Evolutionary conservation across 2,888 invertebrate species (phyloP).

Genomic region (Pachliopta kotzebuea): DNA sequence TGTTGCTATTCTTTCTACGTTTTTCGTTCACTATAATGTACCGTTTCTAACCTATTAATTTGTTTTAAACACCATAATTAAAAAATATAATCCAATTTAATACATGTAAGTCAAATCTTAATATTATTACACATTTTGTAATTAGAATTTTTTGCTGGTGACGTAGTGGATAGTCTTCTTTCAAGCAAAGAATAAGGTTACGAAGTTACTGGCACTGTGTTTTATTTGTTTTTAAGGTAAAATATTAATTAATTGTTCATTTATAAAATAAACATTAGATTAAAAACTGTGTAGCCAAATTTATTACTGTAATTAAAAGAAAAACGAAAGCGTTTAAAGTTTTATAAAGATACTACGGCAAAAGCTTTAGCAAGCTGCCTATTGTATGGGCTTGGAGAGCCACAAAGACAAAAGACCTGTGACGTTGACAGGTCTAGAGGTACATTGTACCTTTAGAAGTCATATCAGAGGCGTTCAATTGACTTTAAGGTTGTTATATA

Average conservation of each 20-base stretch:
- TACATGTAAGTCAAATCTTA: too few relatives aligned
- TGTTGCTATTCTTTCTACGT: background rate
- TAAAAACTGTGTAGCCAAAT: constrained; percentile 11
- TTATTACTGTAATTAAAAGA: constrained; percentile 25
- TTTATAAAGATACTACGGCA: constrained; percentile 18
- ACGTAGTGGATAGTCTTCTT: background rate
- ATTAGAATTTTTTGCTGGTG: background rate
- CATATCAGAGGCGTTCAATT: constrained; percentile 20
- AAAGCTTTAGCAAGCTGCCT: constrained; percentile 38
- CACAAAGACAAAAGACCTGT: constrained; percentile 48
- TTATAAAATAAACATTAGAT: background rate
- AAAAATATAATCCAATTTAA: too few relatives aligned
- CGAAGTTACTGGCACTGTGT: background rate
- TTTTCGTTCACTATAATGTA: background rate
- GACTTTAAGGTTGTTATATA: constrained; percentile 7
- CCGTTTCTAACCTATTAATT: background rate
- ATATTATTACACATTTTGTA: background rate
- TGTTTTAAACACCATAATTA: background rate
- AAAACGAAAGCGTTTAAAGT: constrained; percentile 27
- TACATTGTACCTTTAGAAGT: constrained; percentile 29
- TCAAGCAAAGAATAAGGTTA: background rate
- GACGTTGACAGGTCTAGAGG: constrained; percentile 35
- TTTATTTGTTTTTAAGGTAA: background rate
- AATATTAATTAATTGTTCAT: background rate
- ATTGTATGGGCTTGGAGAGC: constrained; percentile 59